Base-by-base conservation (phyloP, 2,113 vertebrate species). In the Lampris incognitus region DNA sequence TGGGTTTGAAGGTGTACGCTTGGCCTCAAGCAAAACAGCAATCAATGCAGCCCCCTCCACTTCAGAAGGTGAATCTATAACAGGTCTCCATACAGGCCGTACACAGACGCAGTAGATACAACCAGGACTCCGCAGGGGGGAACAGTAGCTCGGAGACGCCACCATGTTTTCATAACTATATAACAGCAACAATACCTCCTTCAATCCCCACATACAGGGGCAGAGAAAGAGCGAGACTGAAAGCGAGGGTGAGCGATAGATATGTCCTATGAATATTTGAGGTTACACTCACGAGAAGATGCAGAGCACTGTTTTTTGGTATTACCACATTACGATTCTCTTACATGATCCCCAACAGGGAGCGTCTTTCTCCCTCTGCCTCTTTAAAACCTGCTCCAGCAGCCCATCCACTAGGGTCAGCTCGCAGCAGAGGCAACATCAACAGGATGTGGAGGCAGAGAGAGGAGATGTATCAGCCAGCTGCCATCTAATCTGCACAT, bases 401-500 rank as follows among this genome's bases (percentile, higher is more conserved):
- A 63, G 42, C 69, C 82, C 65, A 77, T 85, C 79, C 83, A 87
- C 86, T 76, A 11, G 84, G 73, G 85, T 69, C 74, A 57, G 59
- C 24, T 24, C 24, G 72, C 80, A 76, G 75, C 41, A 9, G 76
- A 51, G 3, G 82, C 62, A 42, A 63, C 63, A 24, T 24, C 24
- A 79, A 74, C 76, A 74, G 86, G 80, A 63, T 56, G 50, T 40
- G 46, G 59, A 36, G 24, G 69, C 67, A 62, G 76, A 64, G 80
- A 70, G 75, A 81, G 41, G 51, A 51, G 42, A 76, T 71, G 76
- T 89, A 92, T 92, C 91, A 81, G 83, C 86, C 24, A 66, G 70
- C 76, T 82, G 65, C 81, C 79, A 92, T 92, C 90, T 91, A 85
- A 91, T 90, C 90, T 88, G 72, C 70, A 82, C 71, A 74, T 69